Conservation (phyloP, 37 sponge, comb jelly and placozoan genomes). For the Mnemiopsis leidyi region DNA sequence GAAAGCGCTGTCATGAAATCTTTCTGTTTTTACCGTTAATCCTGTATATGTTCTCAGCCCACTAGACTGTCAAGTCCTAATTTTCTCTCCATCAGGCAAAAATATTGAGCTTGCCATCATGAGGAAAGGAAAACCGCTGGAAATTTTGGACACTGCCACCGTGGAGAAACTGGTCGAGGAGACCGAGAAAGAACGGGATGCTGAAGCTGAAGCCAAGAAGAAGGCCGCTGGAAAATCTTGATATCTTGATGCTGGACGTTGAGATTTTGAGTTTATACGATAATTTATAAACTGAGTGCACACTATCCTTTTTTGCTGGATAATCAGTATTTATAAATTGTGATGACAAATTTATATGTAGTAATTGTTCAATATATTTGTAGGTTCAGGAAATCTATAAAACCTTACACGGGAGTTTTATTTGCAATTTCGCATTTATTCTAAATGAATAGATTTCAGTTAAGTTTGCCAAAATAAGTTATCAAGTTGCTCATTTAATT, state of each 20-base stretch:
- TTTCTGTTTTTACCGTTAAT: no score
- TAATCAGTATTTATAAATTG: neutral
- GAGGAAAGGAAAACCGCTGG: constrained; percentile 80
- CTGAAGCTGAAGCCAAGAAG: constrained; percentile 80
- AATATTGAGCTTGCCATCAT: constrained; percentile 94
- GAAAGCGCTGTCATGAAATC: no score
- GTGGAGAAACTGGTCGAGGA: constrained; percentile 80
- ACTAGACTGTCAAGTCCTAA: no score
- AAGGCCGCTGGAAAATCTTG: constrained; percentile 69
- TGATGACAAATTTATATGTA: neutral
- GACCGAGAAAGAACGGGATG: constrained; percentile 86
- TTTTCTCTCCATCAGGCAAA: constrained; percentile 76
- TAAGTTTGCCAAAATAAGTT: no score
- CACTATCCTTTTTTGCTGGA: neutral
- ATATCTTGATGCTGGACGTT: constrained; percentile 52
- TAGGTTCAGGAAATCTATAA: neutral
- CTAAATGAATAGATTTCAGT: no score
- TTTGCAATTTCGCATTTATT: no score
- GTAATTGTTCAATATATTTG: neutral
- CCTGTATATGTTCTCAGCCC: no score
- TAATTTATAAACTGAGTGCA: neutral
- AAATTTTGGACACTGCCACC: constrained; percentile 82
- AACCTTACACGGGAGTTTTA: no score
- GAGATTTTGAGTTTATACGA: constrained; percentile 1
- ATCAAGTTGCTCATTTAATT: no score